A percentile compares a stretch with the other conserved stretches of the same genome.
These are phyloP conservation scores for Pseudomyrmex concolor DNA, from an alignment of 1,140 invertebrate species.

Conservation along the genomic window DNA sequence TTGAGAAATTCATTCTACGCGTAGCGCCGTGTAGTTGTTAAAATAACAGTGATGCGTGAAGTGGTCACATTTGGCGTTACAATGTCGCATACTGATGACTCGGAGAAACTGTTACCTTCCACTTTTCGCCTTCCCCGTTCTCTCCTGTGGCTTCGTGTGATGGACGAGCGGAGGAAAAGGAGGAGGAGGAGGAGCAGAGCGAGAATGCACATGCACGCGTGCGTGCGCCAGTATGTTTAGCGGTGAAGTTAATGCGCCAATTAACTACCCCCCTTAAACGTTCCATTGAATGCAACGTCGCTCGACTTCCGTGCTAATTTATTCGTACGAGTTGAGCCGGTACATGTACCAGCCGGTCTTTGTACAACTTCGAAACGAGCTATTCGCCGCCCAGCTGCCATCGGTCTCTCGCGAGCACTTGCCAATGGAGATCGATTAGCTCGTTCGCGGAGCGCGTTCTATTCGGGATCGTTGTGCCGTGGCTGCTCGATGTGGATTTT, in stretches of 20 bases:
- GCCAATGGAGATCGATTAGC: conserved; percentile 42
- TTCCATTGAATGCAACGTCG: conserved; percentile 59
- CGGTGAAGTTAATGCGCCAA: conserved; percentile 67
- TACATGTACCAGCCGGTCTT: conserved; percentile 20
- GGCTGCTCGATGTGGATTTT: not conserved
- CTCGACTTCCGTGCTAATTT: conserved; percentile 61
- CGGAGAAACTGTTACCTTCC: conserved; percentile 10
- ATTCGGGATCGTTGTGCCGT: conserved; percentile 5
- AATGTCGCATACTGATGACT: conserved; percentile 20
- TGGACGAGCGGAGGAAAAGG: not conserved
- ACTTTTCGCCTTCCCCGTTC: not conserved
- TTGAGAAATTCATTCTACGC: no score
- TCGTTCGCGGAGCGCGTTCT: not conserved
- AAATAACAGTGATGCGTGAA: not conserved
- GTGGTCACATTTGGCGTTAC: not conserved
- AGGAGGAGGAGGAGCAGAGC: not conserved
- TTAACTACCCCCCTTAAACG: conserved; percentile 68
- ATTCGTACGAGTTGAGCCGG: conserved; percentile 59
- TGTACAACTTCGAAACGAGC: conserved; percentile 46
- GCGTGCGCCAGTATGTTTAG: not conserved
- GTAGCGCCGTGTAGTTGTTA: not conserved
- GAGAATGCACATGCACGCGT: not conserved
- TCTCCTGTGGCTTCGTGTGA: not conserved
- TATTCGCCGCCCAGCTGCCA: conserved; percentile 23
- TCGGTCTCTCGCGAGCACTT: conserved; percentile 9